Evolutionary conservation across 2,888 invertebrate genomes (phyloP), one percentile per base, ranked within the genome.

Genomic region (Octonoba sinensis): DNA sequence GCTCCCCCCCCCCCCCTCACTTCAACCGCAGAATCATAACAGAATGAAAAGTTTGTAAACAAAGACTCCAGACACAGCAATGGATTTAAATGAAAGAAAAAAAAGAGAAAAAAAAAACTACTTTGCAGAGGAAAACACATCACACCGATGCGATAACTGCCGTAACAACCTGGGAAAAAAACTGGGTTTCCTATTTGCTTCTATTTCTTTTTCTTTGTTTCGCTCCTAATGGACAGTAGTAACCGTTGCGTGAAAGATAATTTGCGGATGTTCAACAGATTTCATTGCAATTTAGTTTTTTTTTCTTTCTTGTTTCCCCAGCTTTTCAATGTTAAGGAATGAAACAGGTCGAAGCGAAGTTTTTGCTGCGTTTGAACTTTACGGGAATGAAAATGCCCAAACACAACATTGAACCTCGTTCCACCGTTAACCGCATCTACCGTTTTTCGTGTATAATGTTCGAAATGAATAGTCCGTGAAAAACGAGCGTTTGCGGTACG

Each of bases 221-320:
- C 22, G 4, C n/a, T 18, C 20, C 18, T 22, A 60, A 60, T 60
- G 60, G 60, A 27, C 36, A 22, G n/a, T 27, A 36, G 36, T n/a
- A 60, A 60, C 22, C 60, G 60, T 60, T 60, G 60, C 60, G 60
- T 60, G 60, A 60, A 60, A 15, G 60, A 27, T 60, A 27, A 60
- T 60, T 60, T 60, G 60, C 60, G 60, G 60, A 60, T 60, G 27
- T 60, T 60, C 60, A 22, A 60, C 60, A 60, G 27, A 22, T 27
- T 60, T 59, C 24, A 22, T 11, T 18, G 24, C 24, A 59, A 59
- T 59, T 59, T 59, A 18, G 2, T n/a, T n/a, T n/a, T n/a, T n/a
- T n/a, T n/a, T n/a, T n/a, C 15, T 47, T 47, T 12, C 15, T 47
- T 47, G 11, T 54, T 54, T 4, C 18, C 18, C 4, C 54, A n/a